phyloP scores from a whole-genome alignment of 2,113 vertebrate species.

The Bujurquina vittata region DNA sequence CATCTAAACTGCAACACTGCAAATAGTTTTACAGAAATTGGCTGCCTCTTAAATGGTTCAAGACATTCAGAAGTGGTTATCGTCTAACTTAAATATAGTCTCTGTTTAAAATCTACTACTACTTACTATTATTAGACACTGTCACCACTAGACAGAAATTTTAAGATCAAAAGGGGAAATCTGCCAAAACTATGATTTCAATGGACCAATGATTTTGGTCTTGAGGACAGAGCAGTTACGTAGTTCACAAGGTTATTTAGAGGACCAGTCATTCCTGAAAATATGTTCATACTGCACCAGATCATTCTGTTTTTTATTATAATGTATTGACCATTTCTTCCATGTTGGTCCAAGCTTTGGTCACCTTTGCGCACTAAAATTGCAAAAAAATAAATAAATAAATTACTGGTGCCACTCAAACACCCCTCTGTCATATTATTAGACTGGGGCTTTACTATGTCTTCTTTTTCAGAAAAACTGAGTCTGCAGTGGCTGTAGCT shows the following conservation, averaged over 20 bases:
- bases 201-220: background rate
- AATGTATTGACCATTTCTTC: too few species aligned
- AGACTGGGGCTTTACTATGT: too few species aligned
- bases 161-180: background rate
- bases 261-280: too few species aligned
- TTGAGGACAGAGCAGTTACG: too few species aligned
- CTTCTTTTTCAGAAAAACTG: too few species aligned
- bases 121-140: background rate
- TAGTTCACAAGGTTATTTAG: background rate
- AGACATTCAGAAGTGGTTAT: background rate
- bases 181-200: background rate
- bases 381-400: too few species aligned
- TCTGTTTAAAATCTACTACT: background rate
- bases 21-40: constrained; percentile 40
- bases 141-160: background rate
- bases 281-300: too few species aligned
- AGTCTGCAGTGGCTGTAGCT: too few species aligned
- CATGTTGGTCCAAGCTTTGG: too few species aligned
- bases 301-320: too few species aligned
- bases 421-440: background rate
- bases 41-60: constrained; percentile 8
- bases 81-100: background rate
- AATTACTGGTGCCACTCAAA: background rate
- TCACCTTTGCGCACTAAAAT: too few species aligned
- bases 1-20: constrained; percentile 32